Conservation (phyloP, 2,888 invertebrate species). For the Thereva nobilitata region DNA sequence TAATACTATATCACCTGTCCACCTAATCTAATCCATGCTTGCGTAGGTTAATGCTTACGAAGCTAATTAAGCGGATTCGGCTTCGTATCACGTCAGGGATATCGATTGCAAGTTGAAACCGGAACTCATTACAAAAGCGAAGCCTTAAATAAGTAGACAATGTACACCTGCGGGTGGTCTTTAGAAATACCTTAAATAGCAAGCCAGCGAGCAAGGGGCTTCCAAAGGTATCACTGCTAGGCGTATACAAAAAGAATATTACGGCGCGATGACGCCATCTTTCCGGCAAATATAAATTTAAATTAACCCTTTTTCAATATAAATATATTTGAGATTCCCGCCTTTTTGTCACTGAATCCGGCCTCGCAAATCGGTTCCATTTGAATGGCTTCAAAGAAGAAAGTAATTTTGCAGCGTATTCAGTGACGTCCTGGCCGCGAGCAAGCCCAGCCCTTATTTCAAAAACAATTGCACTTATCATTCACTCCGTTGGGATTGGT, state of each 20-base stretch:
- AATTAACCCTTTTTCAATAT: conserved; percentile 18
- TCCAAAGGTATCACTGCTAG: conserved; percentile 14
- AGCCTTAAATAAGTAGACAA: conserved; percentile 19
- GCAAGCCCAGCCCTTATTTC: conserved; percentile 12
- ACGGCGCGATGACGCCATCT: conserved; percentile 26
- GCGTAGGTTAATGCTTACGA: conserved; percentile 29
- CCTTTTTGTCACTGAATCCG: conserved; percentile 18
- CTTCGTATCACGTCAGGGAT: conserved; percentile 26
- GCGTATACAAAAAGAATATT: conserved; percentile 16
- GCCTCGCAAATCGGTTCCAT: conserved; percentile 5
- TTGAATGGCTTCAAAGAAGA: background rate
- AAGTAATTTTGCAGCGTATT: too few species aligned
- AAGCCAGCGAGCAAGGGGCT: conserved; percentile 10
- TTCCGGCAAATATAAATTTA: conserved; percentile 27
- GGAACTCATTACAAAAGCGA: conserved; percentile 28
- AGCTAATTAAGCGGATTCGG: conserved; percentile 32
- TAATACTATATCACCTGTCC: background rate
- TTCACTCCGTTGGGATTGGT: conserved; percentile 8
- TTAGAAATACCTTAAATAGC: conserved; percentile 10
- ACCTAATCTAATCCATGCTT: conserved; percentile 23
- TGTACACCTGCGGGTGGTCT: conserved; percentile 11
- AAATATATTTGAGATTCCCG: background rate
- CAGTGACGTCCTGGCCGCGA: background rate
- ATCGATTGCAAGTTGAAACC: conserved; percentile 29
- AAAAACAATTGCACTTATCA: conserved; percentile 3